Evolutionary conservation across 2,888 invertebrate genomes (phyloP).

Genomic region (Amiota mariae): DNA sequence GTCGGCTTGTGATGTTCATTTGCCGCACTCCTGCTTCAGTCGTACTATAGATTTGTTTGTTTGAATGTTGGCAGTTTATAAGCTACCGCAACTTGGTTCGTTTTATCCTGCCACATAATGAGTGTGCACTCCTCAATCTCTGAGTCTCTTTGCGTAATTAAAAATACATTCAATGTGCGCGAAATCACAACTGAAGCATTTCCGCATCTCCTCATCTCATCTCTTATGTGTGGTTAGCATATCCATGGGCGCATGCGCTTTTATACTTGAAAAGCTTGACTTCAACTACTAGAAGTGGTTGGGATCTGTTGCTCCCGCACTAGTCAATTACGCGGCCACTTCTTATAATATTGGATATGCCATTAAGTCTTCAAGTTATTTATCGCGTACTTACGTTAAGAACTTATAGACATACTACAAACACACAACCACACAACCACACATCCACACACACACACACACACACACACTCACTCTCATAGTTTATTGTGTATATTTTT

Average conservation of each 20-base stretch:
- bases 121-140: background rate
- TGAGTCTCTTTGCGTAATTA: constrained; percentile 49
- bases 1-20: constrained; percentile 13
- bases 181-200: constrained; percentile 55
- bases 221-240: constrained; percentile 59
- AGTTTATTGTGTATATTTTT: constrained; percentile 9
- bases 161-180: constrained; percentile 67
- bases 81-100: constrained; percentile 46
- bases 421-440: background rate
- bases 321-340: constrained; percentile 19
- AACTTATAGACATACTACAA: constrained; percentile 18
- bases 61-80: constrained; percentile 19
- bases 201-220: constrained; percentile 41
- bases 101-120: constrained; percentile 48
- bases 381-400: constrained; percentile 28
- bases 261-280: background rate
- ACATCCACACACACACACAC: background rate
- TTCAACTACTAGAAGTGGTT: background rate
- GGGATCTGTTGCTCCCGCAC: background rate
- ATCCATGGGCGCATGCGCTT: background rate
- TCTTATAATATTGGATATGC: background rate
- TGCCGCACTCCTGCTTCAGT: background rate
- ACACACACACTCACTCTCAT: background rate
- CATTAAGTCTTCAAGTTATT: constrained; percentile 24
- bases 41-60: constrained; percentile 8